phyloP scores from a whole-genome alignment of 1,140 invertebrate species.

The Chironomus tepperi region DNA sequence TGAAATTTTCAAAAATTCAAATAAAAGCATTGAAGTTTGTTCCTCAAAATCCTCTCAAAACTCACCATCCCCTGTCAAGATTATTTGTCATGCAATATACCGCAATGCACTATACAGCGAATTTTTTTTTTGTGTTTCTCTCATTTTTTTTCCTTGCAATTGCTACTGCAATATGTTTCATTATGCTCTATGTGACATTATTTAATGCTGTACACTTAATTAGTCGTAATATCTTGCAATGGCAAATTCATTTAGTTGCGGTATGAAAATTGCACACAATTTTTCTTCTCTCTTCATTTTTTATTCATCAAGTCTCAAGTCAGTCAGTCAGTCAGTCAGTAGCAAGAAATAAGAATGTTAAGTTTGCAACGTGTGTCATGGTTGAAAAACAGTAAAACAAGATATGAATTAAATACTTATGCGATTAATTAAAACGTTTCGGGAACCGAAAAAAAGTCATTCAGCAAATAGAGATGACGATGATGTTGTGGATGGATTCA shows the following conservation, averaged over 20 bases:
- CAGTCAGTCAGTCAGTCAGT: too few species aligned
- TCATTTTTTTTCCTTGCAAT: too few species aligned
- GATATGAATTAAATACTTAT: conserved; percentile 14
- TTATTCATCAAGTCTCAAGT: too few species aligned
- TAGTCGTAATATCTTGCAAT: conserved; percentile 14
- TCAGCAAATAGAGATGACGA: neutral
- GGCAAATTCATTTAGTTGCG: conserved; percentile 18
- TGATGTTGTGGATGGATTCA: conserved; percentile 11
- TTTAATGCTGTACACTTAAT: conserved; percentile 11
- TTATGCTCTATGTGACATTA: conserved; percentile 13
- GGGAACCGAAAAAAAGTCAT: neutral
- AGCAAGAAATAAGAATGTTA: neutral
- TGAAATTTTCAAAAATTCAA: too few species aligned
- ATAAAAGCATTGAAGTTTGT: too few species aligned
- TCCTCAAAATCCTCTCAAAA: too few species aligned
- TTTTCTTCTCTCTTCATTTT: too few species aligned
- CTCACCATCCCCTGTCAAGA: neutral
- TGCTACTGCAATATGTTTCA: neutral
- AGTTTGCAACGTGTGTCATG: neutral
- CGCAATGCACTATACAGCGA: neutral
- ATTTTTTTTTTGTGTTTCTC: too few species aligned
- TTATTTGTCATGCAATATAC: conserved; percentile 14
- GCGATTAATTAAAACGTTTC: conserved; percentile 13
- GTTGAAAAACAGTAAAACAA: neutral
- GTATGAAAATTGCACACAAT: conserved; percentile 7